These are phyloP conservation scores for Diplodus sargus DNA, from an alignment of 2,797 vertebrate genomes.

Conservation along the genomic window DNA sequence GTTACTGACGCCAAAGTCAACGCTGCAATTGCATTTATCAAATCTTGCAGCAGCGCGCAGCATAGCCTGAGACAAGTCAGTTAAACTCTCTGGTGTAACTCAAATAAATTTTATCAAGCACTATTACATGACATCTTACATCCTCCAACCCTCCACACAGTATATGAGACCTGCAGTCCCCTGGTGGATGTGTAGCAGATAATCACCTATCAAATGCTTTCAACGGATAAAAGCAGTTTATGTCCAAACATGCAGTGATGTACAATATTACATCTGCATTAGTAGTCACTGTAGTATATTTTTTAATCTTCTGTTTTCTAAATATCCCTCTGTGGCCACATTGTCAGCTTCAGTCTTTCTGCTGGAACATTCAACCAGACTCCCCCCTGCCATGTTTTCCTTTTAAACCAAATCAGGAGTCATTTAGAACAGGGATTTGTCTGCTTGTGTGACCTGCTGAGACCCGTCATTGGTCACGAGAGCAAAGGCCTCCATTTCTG, in stretches of 20 bases:
- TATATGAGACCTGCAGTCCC: constrained; percentile 8
- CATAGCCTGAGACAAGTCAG: constrained; percentile 39
- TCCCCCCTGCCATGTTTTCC: not conserved
- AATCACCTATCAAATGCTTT: constrained; percentile 42
- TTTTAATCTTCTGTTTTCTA: not conserved
- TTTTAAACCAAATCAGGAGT: constrained; percentile 9
- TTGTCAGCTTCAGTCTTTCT: not conserved
- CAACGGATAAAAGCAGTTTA: constrained; percentile 14
- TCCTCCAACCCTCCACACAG: constrained; percentile 13
- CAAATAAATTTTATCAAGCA: constrained; percentile 53
- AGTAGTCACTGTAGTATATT: not conserved
- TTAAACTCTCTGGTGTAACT: constrained; percentile 42
- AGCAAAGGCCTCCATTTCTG: constrained; percentile 56
- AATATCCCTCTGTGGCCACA: not conserved
- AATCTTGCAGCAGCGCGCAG: constrained; percentile 4
- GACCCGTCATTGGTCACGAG: constrained; percentile 44
- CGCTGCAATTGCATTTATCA: constrained; percentile 4
- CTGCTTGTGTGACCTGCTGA: constrained; percentile 32
- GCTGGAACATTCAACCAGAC: constrained; percentile 15
- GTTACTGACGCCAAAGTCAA: constrained; percentile 9
- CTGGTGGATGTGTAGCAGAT: constrained; percentile 27
- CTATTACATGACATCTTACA: constrained; percentile 36
- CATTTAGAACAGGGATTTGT: constrained; percentile 39
- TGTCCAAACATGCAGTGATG: constrained; percentile 18
- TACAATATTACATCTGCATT: constrained; percentile 12